phyloP scores from a whole-genome alignment of 35 echinoderm and acorn worm genomes.

The Antedon bifida region DNA sequence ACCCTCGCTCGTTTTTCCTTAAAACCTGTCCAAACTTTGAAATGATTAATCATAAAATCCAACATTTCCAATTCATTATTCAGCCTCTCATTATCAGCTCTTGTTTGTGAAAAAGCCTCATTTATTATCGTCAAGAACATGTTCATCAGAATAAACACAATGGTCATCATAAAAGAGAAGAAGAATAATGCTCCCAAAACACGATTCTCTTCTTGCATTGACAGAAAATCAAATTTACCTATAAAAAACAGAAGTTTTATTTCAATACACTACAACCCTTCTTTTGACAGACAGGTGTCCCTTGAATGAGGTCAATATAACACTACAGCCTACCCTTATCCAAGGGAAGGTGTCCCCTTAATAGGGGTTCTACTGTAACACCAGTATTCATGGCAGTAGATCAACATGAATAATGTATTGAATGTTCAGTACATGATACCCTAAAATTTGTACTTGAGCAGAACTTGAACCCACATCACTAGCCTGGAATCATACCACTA shows the following conservation, averaged over 20 bases:
- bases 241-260: not conserved
- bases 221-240: slow-evolving; percentile 88
- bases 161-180: slow-evolving; percentile 61
- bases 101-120: slow-evolving; percentile 55
- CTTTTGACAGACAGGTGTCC: not conserved
- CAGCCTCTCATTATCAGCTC: slow-evolving; percentile 27
- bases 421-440: too few relatives aligned
- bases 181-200: slow-evolving; percentile 64
- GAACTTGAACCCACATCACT: too few relatives aligned
- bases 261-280: not conserved
- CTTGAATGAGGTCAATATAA: not conserved
- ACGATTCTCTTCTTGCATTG: slow-evolving; percentile 35
- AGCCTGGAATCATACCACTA: too few relatives aligned
- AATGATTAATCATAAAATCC: slow-evolving; percentile 79
- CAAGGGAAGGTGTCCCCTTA: too few relatives aligned
- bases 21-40: slow-evolving; percentile 65
- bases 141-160: slow-evolving; percentile 76
- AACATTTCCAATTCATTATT: slow-evolving; percentile 76
- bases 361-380: too few relatives aligned
- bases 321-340: too few relatives aligned
- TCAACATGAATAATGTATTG: too few relatives aligned
- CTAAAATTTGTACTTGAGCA: too few relatives aligned
- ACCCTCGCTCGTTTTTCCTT: slow-evolving; percentile 35
- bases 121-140: slow-evolving; percentile 88
- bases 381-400: too few relatives aligned